Base-by-base conservation (phyloP, 1,140 invertebrate species). In the Drosophila busckii region DNA sequence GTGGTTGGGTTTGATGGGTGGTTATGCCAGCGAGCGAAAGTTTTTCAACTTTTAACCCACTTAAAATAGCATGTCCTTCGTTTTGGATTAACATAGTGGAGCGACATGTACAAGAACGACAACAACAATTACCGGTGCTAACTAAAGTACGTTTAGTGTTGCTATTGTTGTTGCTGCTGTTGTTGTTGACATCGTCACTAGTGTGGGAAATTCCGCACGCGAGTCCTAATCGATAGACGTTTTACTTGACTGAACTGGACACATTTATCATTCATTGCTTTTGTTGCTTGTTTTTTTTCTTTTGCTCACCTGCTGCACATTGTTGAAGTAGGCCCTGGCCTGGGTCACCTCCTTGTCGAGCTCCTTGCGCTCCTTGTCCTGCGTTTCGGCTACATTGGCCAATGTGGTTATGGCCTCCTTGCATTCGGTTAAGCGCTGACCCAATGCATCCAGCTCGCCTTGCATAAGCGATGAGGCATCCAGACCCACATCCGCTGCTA, bases 391-490 rank as follows among this genome's bases (percentile, higher is more conserved):
- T 16, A 93, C 91, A 75, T 94, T 92, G 10, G 93, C 93, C 54
- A 96, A 85, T 4, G 91, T 90, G 29, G 92, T 91, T 2, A 95
- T 89, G 7, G 93, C 91, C 53, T 93, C 91, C 31, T 92, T 90
- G 28, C 94, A 93, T 78, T 94, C 91, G 68, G 94, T 91, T 23
- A 96, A 89, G n/a, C 92, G 89, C 46, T 91, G 89, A 9, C 93
- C 93, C n/a, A 95, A 87, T 0, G 92, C 91, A 60, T 94, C 93
- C 4, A 95, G 90, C 71, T 95, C 94, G n/a, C 91, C 90, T 23
- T 93, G 91, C 28, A 95, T 88, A 0, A 93, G 90, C 6, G 91
- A 89, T 25, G 90, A 89, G 2, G 89, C 90, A 75, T 93, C 91
- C 35, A 94, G 88, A 10, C 94, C 93, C 12, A 94, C 92, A 70